Evolutionary conservation across 2,888 invertebrate species (phyloP), one percentile per base, ranked within the genome.

Genomic region (Drosophila helvetica): DNA sequence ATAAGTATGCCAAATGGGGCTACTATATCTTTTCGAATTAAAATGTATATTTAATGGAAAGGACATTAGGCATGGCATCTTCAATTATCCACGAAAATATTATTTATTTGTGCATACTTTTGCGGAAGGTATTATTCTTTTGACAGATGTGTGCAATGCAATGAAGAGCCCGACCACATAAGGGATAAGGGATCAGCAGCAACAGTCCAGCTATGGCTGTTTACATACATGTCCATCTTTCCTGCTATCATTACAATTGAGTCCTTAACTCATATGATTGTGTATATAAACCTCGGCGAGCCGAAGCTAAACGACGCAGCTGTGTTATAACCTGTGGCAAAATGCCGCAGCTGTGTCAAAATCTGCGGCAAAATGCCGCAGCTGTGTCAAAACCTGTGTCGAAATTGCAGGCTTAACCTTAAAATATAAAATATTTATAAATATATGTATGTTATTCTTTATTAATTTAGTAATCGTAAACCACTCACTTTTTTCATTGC

Each of bases 401-500:
- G n/a, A 7, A n/a, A n/a, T 7, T n/a, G 2, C 15, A 33, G 10
- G 5, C 12, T 33, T 15, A 15, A 1, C 33, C 33, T 4, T 4
- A 33, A 10, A 12, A 33, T 33, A 33, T 33, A 2, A 12, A 15
- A 33, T 15, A 33, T 38, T 0, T 15, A 15, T 7, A 38, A 2
- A n/a, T 38, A 38, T 2, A 12, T 33, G 0, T 4, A 7, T 38
- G 38, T n/a, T 15, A n/a, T n/a, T n/a, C 6, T 15, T 43, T 10
- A 17, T 38, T 12, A 25, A 42, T 25, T 43, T 62, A 38, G 4
- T 38, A 38, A 38, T 38, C 38, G 38, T 15, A 38, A 38, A 38
- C 7, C n/a, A 38, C 38, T n/a, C 38, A 38, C 50, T 46, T 50
- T 75, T 77, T 59, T 62, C 74, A 38, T 38, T 68, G 93, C 51